Base-by-base conservation (phyloP, 2,888 invertebrate species). In the Pandemis cinnamomeana region DNA sequence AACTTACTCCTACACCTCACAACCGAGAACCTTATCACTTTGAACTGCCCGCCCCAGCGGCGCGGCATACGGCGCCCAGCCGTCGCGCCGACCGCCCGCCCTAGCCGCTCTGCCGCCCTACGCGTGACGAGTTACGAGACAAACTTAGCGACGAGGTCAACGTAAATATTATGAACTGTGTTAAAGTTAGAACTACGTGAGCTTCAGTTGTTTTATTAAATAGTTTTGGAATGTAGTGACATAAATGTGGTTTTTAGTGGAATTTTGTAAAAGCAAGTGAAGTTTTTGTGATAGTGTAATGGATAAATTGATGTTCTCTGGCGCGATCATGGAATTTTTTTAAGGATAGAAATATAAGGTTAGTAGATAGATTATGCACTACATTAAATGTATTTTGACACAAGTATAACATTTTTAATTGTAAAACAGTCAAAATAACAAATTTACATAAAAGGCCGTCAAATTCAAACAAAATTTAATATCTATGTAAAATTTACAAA, bases 71-170 rank as follows among this genome's bases (percentile, higher is more conserved):
- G 81, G 84, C 79, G 71, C 55, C 77, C 74, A 77, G 81, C 77
- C 82, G 81, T 78, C 80, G 81, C 61, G 78, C 76, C 27, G 72
- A 68, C 80, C 79, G 81, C 81, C 81, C 82, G 83, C 83, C 82
- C 78, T 15, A 58, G 66, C 72, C 69, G 62, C 71, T 67, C 72
- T 36, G 72, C 79, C 80, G 80, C 71, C 66, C 79, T n/a, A 51
- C 53, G 15, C n/a, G 53, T 81, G 11, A 63, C 46, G 46, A 64
- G 55, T 55, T 55, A 11, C 10, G 6, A n/a, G 15, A 55, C 58
- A 11, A 41, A 53, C n/a, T n/a, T 53, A 7, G 6, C 15, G 53
- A 53, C 46, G 46, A 46, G 46, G 11, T 46, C 10, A 36, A 36
- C 27, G 27, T 36, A 36, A 36, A 36, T 5, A 11, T 46, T 46